Base-by-base conservation (phyloP, 2,888 invertebrate genomes). In the Tenthredo distinguenda region DNA sequence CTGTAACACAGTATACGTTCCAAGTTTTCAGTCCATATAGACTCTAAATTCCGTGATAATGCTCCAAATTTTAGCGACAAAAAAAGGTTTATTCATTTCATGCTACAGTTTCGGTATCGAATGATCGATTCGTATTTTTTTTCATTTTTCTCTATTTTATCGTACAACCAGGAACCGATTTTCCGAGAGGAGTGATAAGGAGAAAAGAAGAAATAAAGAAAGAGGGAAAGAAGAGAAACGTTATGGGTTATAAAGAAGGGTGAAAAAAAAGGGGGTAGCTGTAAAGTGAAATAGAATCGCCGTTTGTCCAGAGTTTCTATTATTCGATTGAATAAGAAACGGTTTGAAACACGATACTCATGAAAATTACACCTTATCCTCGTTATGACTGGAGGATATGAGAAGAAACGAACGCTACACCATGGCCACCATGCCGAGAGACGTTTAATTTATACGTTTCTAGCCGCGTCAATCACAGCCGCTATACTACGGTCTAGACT, bases 321-420 rank as follows among this genome's bases (percentile, higher is more conserved):
- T 77, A 77, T 77, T 77, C 31, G 18, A 55, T 50, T 77, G 55
- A 50, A 47, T 47, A 31, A 77, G 77, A 50, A 74, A 77, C 77
- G 77, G 77, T 77, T 77, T 77, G 77, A 77, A 77, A 77, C 34
- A 50, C 15, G 77, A 77, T 15, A 77, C 55, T 55, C 77, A 1
- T 77, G 77, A 77, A 77, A 77, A 77, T 77, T 77, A 77, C 26
- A 77, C 77, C 77, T 77, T 55, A 21, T 31, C 15, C 12, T 68
- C n/a, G 9, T 40, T n/a, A 34, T 37, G n/a, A 31, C 4, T 31
- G 1, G 26, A 26, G 10, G 2, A 3, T 40, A 47, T 26, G 31
- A 21, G 21, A 62, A 31, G 10, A 62, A 62, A 26, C 26, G 26
- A 62, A 15, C 12, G 7, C 62, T 7, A 62, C 12, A 12, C 43